Evolutionary conservation across 2,797 vertebrate genomes (phyloP), one percentile per base, ranked within the genome.

Genomic region (Podarcis lilfordi): DNA sequence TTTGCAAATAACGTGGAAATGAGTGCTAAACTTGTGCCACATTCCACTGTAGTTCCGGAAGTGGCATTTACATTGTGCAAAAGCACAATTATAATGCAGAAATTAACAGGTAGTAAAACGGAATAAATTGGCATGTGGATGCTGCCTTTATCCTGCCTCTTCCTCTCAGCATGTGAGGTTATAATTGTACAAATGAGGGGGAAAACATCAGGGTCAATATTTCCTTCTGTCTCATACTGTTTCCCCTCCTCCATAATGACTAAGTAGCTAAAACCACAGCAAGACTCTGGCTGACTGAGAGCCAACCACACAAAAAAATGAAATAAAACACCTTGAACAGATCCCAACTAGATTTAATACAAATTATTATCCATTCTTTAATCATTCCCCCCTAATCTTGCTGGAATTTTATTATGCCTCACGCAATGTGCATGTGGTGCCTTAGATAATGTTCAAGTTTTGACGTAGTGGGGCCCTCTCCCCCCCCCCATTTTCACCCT

Each of bases 351-450:
- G 82, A 69, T 71, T 83, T 71, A 83, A 50, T 50, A 71, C 68
- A 71, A 71, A 72, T 83, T n/a, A 55, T 83, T 83, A 83, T 71
- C 82, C 82, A 55, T 50, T 71, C 21, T 43, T 72, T 50, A 55
- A 83, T 71, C 9, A 64, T 23, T 2, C 19, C 19, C 32, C 1
- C 29, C 23, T 35, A 50, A 83, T 64, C 21, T 25, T 25, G 37
- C 23, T 68, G 80, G 80, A 68, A 68, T 82, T 68, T 82, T 37
- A 66, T 64, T 11, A 7, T 27, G 55, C 64, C 21, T 32, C 79
- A 64, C 4, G 32, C 59, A 80, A 80, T 1, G 21, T 23, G 21
- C 55, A 64, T 13, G 5, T 25, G 11, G 59, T 64, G 6, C 80
- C 35, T 40, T 27, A 25, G 25, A 25, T 27, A 64, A 61, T 32